These are phyloP conservation scores for Peromyscus melanophrys DNA, from an alignment of 2,797 vertebrate species.

Conservation along the genomic window DNA sequence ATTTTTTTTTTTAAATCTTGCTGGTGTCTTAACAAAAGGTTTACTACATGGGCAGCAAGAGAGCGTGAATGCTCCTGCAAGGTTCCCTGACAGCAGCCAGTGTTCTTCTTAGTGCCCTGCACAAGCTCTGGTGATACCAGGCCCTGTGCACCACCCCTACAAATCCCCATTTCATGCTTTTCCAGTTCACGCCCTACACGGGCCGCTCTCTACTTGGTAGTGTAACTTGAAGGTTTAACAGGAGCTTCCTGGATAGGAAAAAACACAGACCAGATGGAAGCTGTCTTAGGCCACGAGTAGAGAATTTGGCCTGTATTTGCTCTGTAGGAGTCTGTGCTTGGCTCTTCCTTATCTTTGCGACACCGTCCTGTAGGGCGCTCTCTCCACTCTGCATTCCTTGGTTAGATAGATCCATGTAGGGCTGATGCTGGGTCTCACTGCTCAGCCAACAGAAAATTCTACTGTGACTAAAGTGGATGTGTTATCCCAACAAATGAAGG, in stretches of 20 bases:
- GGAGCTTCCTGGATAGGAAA: background rate
- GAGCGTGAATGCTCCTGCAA: background rate
- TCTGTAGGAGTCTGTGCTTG: background rate
- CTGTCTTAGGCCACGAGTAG: background rate
- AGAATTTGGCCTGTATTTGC: background rate
- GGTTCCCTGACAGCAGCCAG: background rate
- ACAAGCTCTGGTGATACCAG: background rate
- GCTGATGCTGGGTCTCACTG: background rate
- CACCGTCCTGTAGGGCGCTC: background rate
- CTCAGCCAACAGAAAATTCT: background rate
- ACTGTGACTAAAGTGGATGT: background rate
- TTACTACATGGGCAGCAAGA: conserved; percentile 31
- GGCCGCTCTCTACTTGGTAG: background rate
- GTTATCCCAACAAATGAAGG: background rate
- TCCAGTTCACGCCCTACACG: background rate
- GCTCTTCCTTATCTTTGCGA: background rate
- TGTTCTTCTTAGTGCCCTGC: background rate
- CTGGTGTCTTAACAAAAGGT: conserved; percentile 66
- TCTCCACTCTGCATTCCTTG: background rate
- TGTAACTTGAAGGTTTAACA: background rate
- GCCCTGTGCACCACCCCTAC: background rate
- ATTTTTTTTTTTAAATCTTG: background rate
- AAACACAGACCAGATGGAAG: background rate
- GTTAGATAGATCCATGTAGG: background rate
- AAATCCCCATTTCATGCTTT: background rate